These are phyloP conservation scores for Lysandra coridon DNA, from an alignment of 2,888 invertebrate species.

Conservation along the genomic window DNA sequence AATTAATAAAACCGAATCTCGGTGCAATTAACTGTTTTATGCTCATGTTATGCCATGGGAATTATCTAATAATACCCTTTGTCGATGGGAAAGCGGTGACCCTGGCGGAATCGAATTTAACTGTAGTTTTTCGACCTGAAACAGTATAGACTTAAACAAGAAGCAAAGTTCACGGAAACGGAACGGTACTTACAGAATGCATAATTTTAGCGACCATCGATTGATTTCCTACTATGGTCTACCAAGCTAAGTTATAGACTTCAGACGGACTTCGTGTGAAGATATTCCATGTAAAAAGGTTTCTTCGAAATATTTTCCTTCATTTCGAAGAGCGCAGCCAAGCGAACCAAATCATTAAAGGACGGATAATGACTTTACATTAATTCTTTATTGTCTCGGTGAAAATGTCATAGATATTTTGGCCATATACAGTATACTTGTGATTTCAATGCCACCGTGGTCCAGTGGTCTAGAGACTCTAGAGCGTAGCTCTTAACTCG, in stretches of 20 bases:
- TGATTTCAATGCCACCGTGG: too few relatives aligned
- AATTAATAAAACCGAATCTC: slow-evolving; percentile 3
- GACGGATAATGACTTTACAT: too few relatives aligned
- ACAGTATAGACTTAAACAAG: neutral
- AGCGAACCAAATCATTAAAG: too few relatives aligned
- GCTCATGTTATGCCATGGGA: neutral
- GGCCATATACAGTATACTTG: too few relatives aligned
- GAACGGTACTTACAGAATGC: neutral
- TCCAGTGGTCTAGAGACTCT: too few relatives aligned
- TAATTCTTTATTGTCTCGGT: too few relatives aligned
- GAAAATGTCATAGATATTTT: too few relatives aligned
- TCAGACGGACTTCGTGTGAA: too few relatives aligned
- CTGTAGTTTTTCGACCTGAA: neutral
- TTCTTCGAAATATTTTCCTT: neutral
- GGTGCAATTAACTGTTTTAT: slow-evolving; percentile 11
- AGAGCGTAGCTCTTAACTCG: too few relatives aligned
- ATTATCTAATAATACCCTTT: slow-evolving; percentile 12
- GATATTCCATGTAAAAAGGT: neutral
- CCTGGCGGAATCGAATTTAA: slow-evolving; percentile 6
- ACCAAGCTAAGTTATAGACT: neutral
- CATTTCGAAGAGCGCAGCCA: neutral
- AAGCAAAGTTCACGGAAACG: neutral
- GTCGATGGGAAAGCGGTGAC: slow-evolving; percentile 35
- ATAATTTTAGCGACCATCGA: neutral
- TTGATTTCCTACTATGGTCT: neutral